These are phyloP conservation scores for Encarsia formosa DNA, from an alignment of 2,888 invertebrate genomes.

Conservation along the genomic window DNA sequence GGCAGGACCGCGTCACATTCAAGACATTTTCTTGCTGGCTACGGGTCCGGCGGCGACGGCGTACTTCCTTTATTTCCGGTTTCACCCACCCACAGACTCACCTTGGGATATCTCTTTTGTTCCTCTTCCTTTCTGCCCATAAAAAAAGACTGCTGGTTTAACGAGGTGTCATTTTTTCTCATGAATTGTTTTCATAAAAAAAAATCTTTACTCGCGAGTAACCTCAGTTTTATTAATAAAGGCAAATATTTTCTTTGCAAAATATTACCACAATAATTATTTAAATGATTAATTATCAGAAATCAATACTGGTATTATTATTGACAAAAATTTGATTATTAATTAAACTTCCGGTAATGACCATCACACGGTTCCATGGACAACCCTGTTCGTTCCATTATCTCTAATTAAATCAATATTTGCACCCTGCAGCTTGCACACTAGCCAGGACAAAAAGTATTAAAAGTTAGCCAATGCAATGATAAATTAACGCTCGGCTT, in stretches of 20 bases:
- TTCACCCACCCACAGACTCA: conserved; percentile 17
- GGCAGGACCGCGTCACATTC: background rate
- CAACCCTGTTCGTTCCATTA: no score
- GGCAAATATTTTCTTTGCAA: background rate
- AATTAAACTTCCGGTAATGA: no score
- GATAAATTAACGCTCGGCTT: no score
- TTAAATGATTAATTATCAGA: background rate
- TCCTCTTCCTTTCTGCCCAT: conserved; percentile 8
- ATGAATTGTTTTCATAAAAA: background rate
- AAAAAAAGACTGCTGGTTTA: conserved; percentile 17
- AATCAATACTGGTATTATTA: no score
- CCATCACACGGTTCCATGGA: no score
- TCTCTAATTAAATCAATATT: no score
- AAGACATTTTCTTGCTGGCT: conserved; percentile 9
- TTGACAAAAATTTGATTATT: no score
- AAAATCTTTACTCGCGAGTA: background rate
- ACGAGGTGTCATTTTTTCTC: conserved; percentile 21
- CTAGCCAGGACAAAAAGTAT: no score
- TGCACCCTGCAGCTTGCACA: no score
- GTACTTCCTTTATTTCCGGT: conserved; percentile 25
- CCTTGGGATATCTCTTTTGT: background rate
- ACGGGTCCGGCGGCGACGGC: conserved; percentile 15
- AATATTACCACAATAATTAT: background rate
- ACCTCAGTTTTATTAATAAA: background rate
- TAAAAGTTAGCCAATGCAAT: no score